Evolutionary conservation across 1,140 invertebrate species (phyloP), one percentile per base, ranked within the genome.

Genomic region (Cyclina sinensis): DNA sequence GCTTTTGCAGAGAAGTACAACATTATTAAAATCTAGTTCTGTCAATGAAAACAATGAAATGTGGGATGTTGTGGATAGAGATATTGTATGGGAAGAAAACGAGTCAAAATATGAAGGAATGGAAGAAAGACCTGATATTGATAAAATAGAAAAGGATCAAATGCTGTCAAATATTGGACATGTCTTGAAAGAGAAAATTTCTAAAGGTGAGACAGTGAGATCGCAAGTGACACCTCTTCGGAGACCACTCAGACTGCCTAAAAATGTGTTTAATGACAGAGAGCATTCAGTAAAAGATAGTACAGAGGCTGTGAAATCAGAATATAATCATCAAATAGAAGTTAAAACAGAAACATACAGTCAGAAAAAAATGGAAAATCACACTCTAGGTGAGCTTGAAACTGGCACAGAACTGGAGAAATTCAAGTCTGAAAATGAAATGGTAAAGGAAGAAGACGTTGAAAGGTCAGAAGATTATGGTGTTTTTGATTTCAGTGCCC

Each of bases 131-230:
- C 5, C 14, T 57, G 5, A 7, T n/a, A 21, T 74, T 74, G 2
- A 43, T 18, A 24, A 48, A 27, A 30, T 65, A 27, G n/a, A 65
- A 35, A 65, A 30, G 5, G 70, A 74, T 74, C 70, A 43, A 21
- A 74, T 74, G 43, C 24, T 48, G 3, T 54, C 73, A 27, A 7
- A 51, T 37, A 80, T 37, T 57, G 76, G 32, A 14, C 16, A 80
- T 24, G 48, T 57, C 3, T 37, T 80, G 48, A 80, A 80, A 80
- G 43, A 57, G 51, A 80, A 57, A 57, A 7, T 80, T 30, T 27
- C 18, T n/a, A 37, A 59, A 57, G 51, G 48, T n/a, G 32, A 59
- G 11, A 12, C 7, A 37, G 35, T 35, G 3, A 59, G 27, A 24
- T 57, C 30, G 5, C 48, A 48, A 48, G n/a, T 80, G 30, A 80